A percentile compares a stretch with the other conserved stretches of the same genome.
These are phyloP conservation scores for Tachina fera DNA, from an alignment of 2,888 invertebrate genomes.

Conservation along the genomic window DNA sequence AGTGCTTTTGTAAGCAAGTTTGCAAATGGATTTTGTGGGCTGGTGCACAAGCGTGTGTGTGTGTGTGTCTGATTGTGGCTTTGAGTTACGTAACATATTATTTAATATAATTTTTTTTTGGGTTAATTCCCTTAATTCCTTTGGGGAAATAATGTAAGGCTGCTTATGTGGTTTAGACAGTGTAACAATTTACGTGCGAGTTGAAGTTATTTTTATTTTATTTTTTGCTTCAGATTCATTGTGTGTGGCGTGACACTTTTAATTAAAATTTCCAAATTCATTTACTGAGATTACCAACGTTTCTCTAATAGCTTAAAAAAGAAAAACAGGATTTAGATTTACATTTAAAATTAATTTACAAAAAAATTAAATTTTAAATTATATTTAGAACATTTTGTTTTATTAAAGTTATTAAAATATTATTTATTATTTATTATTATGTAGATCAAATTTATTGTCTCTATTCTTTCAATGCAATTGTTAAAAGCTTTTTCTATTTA, in stretches of 20 bases:
- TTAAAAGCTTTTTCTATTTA: too few species aligned
- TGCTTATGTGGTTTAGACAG: conserved; percentile 18
- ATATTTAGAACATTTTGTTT: too few species aligned
- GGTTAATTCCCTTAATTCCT: conserved; percentile 27
- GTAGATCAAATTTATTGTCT: too few species aligned
- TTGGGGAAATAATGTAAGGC: conserved; percentile 18
- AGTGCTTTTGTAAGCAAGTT: conserved; percentile 1
- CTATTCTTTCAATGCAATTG: too few species aligned
- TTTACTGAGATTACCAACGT: neutral
- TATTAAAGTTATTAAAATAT: too few species aligned
- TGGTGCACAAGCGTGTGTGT: neutral
- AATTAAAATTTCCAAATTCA: conserved; percentile 55
- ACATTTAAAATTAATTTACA: neutral
- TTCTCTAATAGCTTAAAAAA: too few species aligned
- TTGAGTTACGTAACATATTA: conserved; percentile 10
- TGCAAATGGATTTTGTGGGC: neutral
- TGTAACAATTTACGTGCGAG: conserved; percentile 10
- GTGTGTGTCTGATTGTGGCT: conserved; percentile 12
- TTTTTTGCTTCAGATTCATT: neutral
- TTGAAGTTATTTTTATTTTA: neutral
- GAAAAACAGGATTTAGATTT: neutral
- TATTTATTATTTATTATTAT: too few species aligned
- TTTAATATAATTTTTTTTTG: conserved; percentile 9
- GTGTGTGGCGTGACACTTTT: conserved; percentile 40
- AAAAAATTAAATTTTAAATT: too few species aligned